Evolutionary conservation across 2,888 invertebrate species (phyloP).

Genomic region (Spodoptera exigua): DNA sequence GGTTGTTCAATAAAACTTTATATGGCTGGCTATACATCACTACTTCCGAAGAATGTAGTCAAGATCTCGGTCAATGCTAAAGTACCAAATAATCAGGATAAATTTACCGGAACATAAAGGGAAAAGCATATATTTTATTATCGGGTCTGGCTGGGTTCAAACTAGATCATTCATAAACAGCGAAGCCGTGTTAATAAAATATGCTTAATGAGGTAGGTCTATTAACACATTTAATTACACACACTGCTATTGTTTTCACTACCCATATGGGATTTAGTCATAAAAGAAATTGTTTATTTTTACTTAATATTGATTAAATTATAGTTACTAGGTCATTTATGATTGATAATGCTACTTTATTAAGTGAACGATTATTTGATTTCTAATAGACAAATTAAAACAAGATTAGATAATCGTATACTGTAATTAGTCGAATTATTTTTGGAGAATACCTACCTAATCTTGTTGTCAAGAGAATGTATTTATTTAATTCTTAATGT

Average conservation of each 20-base stretch:
- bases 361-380: neutral
- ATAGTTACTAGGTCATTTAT: slow-evolving; percentile 3
- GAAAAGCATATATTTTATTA: slow-evolving; percentile 5
- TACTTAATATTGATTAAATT: neutral
- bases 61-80: slow-evolving; percentile 47
- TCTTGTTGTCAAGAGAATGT: neutral
- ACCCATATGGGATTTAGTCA: neutral
- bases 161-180: slow-evolving; percentile 16
- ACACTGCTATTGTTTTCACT: too few relatives aligned
- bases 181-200: too few relatives aligned
- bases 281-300: neutral
- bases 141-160: neutral
- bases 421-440: neutral
- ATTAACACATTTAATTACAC: too few relatives aligned
- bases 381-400: slow-evolving; percentile 1
- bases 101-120: neutral
- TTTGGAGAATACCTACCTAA: slow-evolving; percentile 1
- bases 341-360: neutral
- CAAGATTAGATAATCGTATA: slow-evolving; percentile 3
- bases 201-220: too few relatives aligned
- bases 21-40: slow-evolving; percentile 33
- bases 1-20: slow-evolving; percentile 26
- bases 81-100: slow-evolving; percentile 7
- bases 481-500: neutral
- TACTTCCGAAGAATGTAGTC: slow-evolving; percentile 22